Conservation (phyloP, 2,113 vertebrate species). For the Trichechus manatus region DNA sequence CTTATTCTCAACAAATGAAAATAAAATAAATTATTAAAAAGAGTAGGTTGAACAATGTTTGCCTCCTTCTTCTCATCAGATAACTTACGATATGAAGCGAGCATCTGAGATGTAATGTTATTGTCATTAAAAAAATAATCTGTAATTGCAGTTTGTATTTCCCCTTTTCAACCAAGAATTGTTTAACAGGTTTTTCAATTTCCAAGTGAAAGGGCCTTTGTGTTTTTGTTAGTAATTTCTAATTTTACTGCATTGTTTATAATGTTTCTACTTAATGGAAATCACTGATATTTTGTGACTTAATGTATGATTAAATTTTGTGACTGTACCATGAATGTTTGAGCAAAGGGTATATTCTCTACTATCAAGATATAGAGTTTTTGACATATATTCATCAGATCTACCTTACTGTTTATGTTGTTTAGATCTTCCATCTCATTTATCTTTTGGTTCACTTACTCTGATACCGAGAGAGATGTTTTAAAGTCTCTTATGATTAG, state of each 20-base stretch:
- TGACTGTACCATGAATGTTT: not conserved
- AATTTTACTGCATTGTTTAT: constrained; percentile 5
- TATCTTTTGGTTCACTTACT: constrained; percentile 36
- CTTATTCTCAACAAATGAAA: not conserved
- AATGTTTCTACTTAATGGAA: constrained; percentile 31
- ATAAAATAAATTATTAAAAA: not conserved
- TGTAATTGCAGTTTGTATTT: constrained; percentile 34
- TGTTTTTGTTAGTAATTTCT: constrained; percentile 32
- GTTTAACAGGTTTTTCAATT: constrained; percentile 9
- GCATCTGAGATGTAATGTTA: constrained; percentile 3
- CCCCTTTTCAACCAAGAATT: not conserved
- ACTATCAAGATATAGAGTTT: not conserved
- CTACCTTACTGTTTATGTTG: not conserved
- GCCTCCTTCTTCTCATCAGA: not conserved
- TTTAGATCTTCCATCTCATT: constrained; percentile 15
- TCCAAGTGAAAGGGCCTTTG: not conserved
- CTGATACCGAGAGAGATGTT: not conserved
- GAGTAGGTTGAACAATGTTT: not conserved
- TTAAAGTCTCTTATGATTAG: not conserved
- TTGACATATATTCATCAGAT: constrained; percentile 20
- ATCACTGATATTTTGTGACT: constrained; percentile 19
- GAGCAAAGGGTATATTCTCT: not conserved
- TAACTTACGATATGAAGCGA: constrained; percentile 7
- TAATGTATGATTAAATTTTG: constrained; percentile 5
- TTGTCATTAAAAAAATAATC: not conserved